phyloP scores from a whole-genome alignment of 2,888 invertebrate genomes.

The Plutella xylostella region DNA sequence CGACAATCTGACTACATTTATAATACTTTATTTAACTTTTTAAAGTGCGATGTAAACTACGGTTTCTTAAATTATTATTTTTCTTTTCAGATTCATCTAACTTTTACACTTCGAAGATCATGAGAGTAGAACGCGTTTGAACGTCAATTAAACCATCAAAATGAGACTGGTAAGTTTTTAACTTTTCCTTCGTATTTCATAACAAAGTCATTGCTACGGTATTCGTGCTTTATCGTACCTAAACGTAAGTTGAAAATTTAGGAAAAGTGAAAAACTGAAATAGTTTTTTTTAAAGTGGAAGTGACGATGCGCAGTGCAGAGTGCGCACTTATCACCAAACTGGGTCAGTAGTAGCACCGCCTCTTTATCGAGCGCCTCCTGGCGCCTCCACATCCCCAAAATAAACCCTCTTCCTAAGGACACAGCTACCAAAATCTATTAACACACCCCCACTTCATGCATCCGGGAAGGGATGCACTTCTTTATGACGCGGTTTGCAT shows the following conservation, averaged over 20 bases:
- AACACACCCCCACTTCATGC: slow-evolving; percentile 29
- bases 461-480: slow-evolving; percentile 44
- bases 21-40: too few relatives aligned
- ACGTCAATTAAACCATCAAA: slow-evolving; percentile 28
- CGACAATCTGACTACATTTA: too few relatives aligned
- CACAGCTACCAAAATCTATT: slow-evolving; percentile 37
- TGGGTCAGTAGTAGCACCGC: slow-evolving; percentile 68
- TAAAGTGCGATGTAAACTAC: slow-evolving; percentile 1
- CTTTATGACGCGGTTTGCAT: slow-evolving; percentile 33
- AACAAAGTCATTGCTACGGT: too few relatives aligned
- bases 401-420: slow-evolving; percentile 38
- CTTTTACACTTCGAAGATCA: slow-evolving; percentile 28
- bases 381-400: slow-evolving; percentile 34
- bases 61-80: slow-evolving; percentile 10
- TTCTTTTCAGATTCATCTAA: slow-evolving; percentile 45
- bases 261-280: too few relatives aligned
- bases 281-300: slow-evolving; percentile 55
- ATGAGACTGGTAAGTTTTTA: slow-evolving; percentile 57
- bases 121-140: slow-evolving; percentile 27
- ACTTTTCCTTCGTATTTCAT: slow-evolving; percentile 1
- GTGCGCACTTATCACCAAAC: slow-evolving; percentile 63
- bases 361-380: slow-evolving; percentile 62
- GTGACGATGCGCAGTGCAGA: slow-evolving; percentile 60
- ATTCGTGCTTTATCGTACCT: not conserved
- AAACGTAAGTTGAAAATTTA: not conserved